These are phyloP conservation scores for Anguilla pacifica DNA, from an alignment of 2,797 vertebrate species.

Conservation along the genomic window DNA sequence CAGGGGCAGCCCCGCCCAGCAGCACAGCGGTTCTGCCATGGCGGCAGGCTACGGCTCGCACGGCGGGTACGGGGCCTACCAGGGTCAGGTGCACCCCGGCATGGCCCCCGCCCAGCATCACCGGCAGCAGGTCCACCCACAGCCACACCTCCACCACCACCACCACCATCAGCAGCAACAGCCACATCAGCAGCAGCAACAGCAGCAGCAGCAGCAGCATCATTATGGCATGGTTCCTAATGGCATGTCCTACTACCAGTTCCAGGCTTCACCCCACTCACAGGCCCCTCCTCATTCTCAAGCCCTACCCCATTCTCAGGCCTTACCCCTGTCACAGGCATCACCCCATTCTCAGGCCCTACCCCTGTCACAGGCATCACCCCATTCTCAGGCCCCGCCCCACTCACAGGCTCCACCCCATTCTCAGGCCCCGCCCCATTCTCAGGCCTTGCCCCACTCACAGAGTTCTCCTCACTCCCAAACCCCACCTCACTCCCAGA, in stretches of 20 bases:
- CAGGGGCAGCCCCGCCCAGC: constrained; percentile 77
- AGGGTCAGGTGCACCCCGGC: constrained; percentile 74
- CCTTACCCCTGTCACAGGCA: not conserved
- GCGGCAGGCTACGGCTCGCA: constrained; percentile 72
- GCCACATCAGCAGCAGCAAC: constrained; percentile 62
- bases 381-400: not conserved
- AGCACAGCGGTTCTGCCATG: constrained; percentile 75
- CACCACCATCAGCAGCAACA: constrained; percentile 67
- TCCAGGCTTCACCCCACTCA: constrained; percentile 56
- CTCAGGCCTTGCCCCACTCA: not conserved
- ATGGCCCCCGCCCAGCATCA: constrained; percentile 72
- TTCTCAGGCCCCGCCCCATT: not conserved
- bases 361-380: not conserved
- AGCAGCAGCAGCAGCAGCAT: constrained; percentile 67
- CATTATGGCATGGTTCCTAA: constrained; percentile 77
- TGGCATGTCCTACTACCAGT: constrained; percentile 76
- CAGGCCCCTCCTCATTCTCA: not conserved
- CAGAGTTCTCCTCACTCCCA: not conserved
- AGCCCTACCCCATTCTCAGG: not conserved
- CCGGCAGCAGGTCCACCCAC: constrained; percentile 69
- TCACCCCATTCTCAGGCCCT: not conserved
- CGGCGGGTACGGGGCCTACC: constrained; percentile 74
- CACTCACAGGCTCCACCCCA: not conserved
- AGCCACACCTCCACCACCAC: constrained; percentile 18
- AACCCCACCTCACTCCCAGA: not conserved